phyloP scores from a whole-genome alignment of 2,888 invertebrate genomes.

The Patella depressa region DNA sequence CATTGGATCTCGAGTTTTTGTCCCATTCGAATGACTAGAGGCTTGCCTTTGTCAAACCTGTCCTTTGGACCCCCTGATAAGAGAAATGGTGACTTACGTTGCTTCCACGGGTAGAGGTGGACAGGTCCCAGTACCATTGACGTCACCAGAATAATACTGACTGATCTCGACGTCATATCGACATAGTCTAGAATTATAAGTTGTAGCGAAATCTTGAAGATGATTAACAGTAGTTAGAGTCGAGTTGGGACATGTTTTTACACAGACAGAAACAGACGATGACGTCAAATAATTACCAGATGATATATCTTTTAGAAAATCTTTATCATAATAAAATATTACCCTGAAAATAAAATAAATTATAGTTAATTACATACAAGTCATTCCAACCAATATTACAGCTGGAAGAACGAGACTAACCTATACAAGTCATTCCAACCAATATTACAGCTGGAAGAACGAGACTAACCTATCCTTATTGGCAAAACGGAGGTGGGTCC shows the following conservation, averaged over 20 bases:
- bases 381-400: too few species aligned
- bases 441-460: too few species aligned
- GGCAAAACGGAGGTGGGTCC: too few species aligned
- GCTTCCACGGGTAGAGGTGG: slow-evolving; percentile 84
- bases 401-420: too few species aligned
- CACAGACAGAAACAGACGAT: slow-evolving; percentile 87
- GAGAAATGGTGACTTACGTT: slow-evolving; percentile 73
- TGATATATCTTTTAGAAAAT: slow-evolving; percentile 39
- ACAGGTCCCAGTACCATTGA: slow-evolving; percentile 77
- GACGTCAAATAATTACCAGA: slow-evolving; percentile 60
- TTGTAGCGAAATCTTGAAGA: slow-evolving; percentile 80
- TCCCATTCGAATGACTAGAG: too few species aligned
- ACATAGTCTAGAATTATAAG: slow-evolving; percentile 83
- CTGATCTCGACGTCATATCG: slow-evolving; percentile 72
- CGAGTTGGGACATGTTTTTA: slow-evolving; percentile 85
- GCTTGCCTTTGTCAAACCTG: too few species aligned
- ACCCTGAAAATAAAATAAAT: slow-evolving; percentile 39
- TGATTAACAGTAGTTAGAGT: slow-evolving; percentile 78
- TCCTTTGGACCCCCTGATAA: too few species aligned
- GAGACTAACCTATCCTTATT: too few species aligned
- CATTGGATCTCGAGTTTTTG: too few species aligned
- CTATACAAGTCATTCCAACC: too few species aligned
- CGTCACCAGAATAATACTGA: slow-evolving; percentile 40
- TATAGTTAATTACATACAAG: too few species aligned
- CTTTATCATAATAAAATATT: slow-evolving; percentile 49